Conservation (phyloP, 2,113 vertebrate genomes). For the Oreochromis niloticus region DNA sequence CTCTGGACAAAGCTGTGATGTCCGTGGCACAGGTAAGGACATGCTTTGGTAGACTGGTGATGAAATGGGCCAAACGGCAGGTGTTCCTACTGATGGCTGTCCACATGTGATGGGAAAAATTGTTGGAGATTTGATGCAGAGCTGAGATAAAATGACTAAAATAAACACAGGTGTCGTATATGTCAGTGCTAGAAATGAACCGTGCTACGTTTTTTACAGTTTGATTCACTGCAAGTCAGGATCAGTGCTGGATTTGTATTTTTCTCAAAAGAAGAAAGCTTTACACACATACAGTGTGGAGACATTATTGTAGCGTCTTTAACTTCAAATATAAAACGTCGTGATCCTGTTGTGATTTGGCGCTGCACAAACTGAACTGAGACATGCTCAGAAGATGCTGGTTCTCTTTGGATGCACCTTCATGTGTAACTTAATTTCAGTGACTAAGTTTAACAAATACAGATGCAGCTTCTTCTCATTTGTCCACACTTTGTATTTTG, state of each 20-base stretch:
- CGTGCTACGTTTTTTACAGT: not conserved
- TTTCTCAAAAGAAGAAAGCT: not conserved
- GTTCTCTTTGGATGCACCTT: not conserved
- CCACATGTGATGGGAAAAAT: not conserved
- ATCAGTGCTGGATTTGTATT: not conserved
- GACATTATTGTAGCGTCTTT: not conserved
- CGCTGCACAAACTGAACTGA: not conserved
- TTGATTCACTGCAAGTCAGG: not conserved
- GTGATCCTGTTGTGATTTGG: not conserved
- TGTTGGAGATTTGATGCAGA: not conserved
- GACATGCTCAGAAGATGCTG: not conserved
- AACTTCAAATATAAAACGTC: not conserved
- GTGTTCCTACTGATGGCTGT: not conserved
- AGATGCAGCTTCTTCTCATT: not conserved
- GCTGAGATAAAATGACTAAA: not conserved
- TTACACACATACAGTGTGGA: not conserved
- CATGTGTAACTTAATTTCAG: not conserved
- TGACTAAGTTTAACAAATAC: fast-evolving
- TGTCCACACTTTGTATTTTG: not conserved
- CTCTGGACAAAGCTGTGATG: not conserved
- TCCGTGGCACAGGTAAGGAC: not conserved
- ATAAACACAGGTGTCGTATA: not conserved
- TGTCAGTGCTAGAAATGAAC: not conserved
- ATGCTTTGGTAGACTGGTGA: not conserved
- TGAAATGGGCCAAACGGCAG: not conserved